Conservation (phyloP, 2,797 vertebrate genomes). For the Sebastes vulpes region DNA sequence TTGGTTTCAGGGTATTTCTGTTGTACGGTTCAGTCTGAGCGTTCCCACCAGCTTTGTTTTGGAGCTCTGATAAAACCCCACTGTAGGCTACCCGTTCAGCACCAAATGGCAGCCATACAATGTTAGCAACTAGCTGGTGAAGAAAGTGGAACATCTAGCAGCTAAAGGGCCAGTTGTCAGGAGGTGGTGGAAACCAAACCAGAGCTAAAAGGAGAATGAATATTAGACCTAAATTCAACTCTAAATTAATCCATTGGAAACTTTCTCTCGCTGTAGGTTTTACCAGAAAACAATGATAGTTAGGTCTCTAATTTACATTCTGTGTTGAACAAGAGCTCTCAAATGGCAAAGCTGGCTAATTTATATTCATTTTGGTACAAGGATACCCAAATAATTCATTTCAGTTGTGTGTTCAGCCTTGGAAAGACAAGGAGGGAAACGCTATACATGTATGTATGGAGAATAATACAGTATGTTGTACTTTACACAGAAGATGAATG, state of each 20-base stretch:
- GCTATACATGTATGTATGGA: no score
- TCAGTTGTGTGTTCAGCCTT: neutral
- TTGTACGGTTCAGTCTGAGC: neutral
- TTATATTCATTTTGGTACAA: neutral
- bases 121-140: neutral
- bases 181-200: neutral
- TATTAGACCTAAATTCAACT: neutral
- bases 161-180: neutral
- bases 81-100: neutral
- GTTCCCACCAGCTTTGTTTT: neutral
- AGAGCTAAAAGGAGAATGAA: neutral
- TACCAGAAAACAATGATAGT: neutral
- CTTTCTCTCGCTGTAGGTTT: neutral
- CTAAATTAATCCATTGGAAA: neutral
- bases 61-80: neutral
- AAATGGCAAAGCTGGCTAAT: neutral
- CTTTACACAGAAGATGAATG: neutral
- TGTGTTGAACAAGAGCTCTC: neutral
- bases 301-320: neutral
- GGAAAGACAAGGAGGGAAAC: neutral
- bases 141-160: neutral
- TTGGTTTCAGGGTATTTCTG: neutral
- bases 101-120: neutral
- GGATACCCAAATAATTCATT: neutral
- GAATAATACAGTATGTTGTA: neutral